A percentile compares a stretch with the other conserved stretches of the same genome.
phyloP scores from a whole-genome alignment of 2,113 vertebrate species.

The Dicrurus megarhynchus region DNA sequence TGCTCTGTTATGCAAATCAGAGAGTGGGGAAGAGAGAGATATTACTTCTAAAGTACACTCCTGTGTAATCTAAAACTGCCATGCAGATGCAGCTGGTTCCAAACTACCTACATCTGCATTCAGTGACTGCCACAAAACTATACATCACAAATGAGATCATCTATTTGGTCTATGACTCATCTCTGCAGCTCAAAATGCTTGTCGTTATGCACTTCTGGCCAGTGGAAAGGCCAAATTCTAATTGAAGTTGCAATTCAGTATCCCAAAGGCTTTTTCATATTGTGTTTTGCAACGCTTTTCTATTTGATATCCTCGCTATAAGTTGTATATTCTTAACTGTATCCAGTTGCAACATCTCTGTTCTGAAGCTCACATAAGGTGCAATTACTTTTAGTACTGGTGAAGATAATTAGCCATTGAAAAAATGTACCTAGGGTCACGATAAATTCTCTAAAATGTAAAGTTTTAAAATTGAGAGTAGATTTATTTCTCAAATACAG shows the following conservation, averaged over 20 bases:
- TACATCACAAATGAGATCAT: not conserved
- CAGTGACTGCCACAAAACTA: not conserved
- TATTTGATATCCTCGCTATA: not conserved
- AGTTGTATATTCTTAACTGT: not conserved
- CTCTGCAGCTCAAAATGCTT: not conserved
- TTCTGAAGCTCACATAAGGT: not conserved
- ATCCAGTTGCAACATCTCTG: not conserved
- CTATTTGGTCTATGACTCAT: not conserved
- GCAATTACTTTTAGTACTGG: not conserved
- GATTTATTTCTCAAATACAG: not conserved
- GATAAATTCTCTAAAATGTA: not conserved
- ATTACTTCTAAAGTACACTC: not conserved
- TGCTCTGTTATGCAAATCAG: not conserved
- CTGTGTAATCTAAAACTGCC: not conserved
- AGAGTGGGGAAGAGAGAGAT: not conserved
- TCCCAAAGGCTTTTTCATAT: not conserved
- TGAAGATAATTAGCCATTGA: not conserved
- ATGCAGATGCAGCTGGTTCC: not conserved
- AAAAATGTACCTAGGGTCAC: not conserved
- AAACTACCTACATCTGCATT: not conserved
- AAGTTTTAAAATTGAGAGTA: not conserved
- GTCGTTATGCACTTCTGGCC: not conserved
- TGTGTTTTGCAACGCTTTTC: not conserved
- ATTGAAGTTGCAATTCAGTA: not conserved
- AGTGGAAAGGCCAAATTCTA: not conserved